A percentile compares a stretch with the other conserved stretches of the same genome.
Conservation (phyloP, 2,797 vertebrate genomes). For the Myotis vivesi region DNA sequence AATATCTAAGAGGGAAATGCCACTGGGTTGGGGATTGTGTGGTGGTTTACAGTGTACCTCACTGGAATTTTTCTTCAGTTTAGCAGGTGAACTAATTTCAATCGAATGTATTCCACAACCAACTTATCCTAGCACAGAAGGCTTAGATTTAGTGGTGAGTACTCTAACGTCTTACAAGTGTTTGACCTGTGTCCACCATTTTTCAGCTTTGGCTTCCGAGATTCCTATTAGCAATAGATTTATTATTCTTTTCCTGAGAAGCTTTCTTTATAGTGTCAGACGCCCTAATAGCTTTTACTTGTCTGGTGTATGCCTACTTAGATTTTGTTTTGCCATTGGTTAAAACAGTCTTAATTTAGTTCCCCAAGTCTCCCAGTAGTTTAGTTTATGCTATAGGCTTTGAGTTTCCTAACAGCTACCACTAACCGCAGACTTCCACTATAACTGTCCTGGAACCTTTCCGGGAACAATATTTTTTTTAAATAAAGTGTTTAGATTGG, state of each 20-base stretch:
- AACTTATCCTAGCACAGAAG: too few species aligned
- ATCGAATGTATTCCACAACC: neutral
- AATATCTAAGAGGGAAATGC: too few species aligned
- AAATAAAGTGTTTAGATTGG: neutral
- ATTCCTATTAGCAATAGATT: neutral
- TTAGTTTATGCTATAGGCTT: neutral
- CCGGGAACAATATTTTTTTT: neutral
- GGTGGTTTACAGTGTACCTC: neutral
- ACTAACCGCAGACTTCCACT: neutral
- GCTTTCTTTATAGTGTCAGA: neutral
- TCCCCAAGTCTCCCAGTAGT: neutral
- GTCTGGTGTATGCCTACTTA: neutral
- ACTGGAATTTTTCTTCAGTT: neutral
- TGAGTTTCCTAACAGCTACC: neutral
- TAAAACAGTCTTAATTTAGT: neutral
- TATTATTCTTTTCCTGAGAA: neutral
- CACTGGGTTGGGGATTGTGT: neutral
- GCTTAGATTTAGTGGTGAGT: neutral
- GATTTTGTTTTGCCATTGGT: neutral
- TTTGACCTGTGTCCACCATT: neutral
- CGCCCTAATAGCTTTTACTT: neutral
- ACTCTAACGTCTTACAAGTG: neutral
- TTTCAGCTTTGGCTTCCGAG: neutral
- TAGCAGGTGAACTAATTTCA: neutral
- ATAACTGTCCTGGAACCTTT: neutral